Base-by-base conservation (phyloP, 2,797 vertebrate genomes). In the Tiaroga cobitis region DNA sequence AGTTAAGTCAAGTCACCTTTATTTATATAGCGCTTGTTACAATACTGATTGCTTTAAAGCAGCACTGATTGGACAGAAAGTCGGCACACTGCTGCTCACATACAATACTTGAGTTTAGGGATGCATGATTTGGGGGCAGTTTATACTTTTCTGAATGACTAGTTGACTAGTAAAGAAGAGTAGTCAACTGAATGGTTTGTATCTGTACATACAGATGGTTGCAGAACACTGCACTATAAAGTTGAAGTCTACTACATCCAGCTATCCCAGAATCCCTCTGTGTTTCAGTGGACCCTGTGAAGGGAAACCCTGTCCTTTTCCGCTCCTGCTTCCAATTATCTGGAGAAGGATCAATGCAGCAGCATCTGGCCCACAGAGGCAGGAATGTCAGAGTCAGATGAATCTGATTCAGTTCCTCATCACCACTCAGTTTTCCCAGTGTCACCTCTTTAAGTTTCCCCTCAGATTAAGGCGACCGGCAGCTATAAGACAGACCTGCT, bases 361-460 rank as follows among this genome's bases (percentile, higher is more conserved):
- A 46, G 21, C 81, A 87, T 87, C 81, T 80, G 85, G 81, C n/a
- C 61, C 11, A 9, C 73, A 83, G 72, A 76, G 73, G 24, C 61
- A 76, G 63, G 46, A 75, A 76, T 83, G 43, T 83, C n/a, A 37
- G 59, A 16, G 4, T 21, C 59, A 79, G 67, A 78, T 74, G 41
- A 82, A 83, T 83, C 85, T 67, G 49, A 82, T 70, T 77, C 73
- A 78, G 51, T 78, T 78, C 65, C 19, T 63, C 81, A 79, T 67
- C 43, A 24, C 54, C 76, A 80, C 68, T 80, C 59, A 56, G 68
- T 72, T 83, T 61, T 83, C 73, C 43, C 61, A 83, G 43, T 80
- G 68, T 83, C 81, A 87, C 85, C 75, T 87, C 81, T 79, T 51
- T 87, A 70, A 77, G 69, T 70, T 78, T 73, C 74, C 75, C 56